Conservation (phyloP, 2,797 vertebrate species). For the Halcyon leucocephala region DNA sequence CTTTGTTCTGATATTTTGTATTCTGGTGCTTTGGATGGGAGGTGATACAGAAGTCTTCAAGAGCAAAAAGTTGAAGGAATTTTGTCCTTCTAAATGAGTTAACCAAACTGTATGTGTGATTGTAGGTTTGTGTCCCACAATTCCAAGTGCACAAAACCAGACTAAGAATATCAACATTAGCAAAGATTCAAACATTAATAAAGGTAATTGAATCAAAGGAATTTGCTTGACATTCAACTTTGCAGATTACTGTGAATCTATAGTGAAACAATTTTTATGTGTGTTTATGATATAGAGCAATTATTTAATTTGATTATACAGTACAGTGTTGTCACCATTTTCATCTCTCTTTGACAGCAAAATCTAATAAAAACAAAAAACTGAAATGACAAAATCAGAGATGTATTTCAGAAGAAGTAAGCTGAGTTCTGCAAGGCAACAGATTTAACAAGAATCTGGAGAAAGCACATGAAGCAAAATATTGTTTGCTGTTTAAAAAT, state of each 20-base stretch:
- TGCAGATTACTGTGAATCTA: not conserved
- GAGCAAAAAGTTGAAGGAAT: not conserved
- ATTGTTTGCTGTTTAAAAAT: not conserved
- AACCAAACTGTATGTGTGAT: not conserved
- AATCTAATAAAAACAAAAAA: not conserved
- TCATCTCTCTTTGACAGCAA: not conserved
- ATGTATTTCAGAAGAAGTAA: not conserved
- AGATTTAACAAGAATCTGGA: not conserved
- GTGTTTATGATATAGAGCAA: not conserved
- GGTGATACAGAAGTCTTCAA: not conserved
- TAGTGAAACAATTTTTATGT: conserved; percentile 7
- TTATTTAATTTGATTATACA: not conserved
- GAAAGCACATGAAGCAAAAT: not conserved
- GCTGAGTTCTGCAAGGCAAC: not conserved
- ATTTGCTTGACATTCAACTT: conserved; percentile 5
- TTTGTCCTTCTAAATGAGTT: not conserved
- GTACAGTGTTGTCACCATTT: not conserved
- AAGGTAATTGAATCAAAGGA: not conserved
- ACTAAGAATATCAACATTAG: not conserved
- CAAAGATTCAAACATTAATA: not conserved
- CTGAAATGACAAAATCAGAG: not conserved
- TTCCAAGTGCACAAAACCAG: not conserved
- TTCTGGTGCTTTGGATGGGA: not conserved
- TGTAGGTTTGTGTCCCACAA: not conserved
- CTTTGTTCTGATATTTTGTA: not conserved